Conservation (phyloP, 2,888 invertebrate genomes). For the Rhingia rostrata region DNA sequence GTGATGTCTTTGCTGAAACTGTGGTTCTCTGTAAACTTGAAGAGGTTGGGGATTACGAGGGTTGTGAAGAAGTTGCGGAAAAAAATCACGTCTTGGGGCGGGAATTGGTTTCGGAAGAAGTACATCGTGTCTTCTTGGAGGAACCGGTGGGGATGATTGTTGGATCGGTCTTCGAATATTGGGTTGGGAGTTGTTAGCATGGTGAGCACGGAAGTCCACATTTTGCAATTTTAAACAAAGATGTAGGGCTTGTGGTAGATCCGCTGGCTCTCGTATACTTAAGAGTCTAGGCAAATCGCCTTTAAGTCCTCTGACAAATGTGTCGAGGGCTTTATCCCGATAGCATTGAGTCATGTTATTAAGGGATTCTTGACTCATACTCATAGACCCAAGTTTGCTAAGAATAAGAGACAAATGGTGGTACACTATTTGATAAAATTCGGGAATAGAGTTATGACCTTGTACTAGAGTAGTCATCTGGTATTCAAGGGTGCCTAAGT, state of each 20-base stretch:
- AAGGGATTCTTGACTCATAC: slow-evolving; percentile 24
- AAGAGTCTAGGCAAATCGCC: slow-evolving; percentile 17
- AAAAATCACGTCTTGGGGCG: slow-evolving; percentile 39
- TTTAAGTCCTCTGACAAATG: slow-evolving; percentile 1
- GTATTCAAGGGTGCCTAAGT: background rate
- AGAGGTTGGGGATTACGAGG: slow-evolving; percentile 32
- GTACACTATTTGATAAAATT: slow-evolving; percentile 28
- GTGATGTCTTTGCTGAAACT: slow-evolving; percentile 11
- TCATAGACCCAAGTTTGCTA: slow-evolving; percentile 25
- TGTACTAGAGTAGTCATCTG: slow-evolving; percentile 22
- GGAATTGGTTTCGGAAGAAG: slow-evolving; percentile 16
- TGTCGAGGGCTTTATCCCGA: slow-evolving; percentile 15
- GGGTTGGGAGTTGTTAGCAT: slow-evolving; percentile 12
- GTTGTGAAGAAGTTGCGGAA: slow-evolving; percentile 49
- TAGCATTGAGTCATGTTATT: slow-evolving; percentile 33
- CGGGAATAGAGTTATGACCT: slow-evolving; percentile 10
- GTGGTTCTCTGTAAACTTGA: slow-evolving; percentile 18
- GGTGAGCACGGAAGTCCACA: slow-evolving; percentile 17
- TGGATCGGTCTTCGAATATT: slow-evolving; percentile 12
- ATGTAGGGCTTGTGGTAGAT: slow-evolving; percentile 12
- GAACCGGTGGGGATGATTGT: slow-evolving; percentile 26
- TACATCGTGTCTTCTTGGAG: slow-evolving; percentile 10
- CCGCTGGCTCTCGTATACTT: slow-evolving; percentile 18
- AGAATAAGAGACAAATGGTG: slow-evolving; percentile 33
- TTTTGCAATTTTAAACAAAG: slow-evolving; percentile 18